Base-by-base conservation (phyloP, 2,797 vertebrate species). In the Tapera naevia region DNA sequence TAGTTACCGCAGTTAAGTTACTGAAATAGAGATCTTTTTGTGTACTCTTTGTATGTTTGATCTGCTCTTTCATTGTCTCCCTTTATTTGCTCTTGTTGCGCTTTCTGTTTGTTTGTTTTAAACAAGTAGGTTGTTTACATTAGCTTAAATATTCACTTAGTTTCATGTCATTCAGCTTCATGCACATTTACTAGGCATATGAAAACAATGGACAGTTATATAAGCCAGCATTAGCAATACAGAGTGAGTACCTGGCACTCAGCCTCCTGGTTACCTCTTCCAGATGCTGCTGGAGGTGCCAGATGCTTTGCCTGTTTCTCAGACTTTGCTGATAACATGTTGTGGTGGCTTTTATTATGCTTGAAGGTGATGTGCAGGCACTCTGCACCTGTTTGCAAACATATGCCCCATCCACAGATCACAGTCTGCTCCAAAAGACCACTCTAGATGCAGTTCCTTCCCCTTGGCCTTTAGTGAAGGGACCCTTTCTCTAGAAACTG, bases 1-100 rank as follows among this genome's bases (percentile, higher is more conserved):
- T 96, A 88, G 89, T 95, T 88, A 90, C 67, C 2, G 3, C 64
- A 56, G 67, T 90, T 91, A 73, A 57, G 80, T 89, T 93, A 64
- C 70, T 57, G 80, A 81, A 94, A 81, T 51, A 86, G 60, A 81
- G 35, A 91, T 66, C 9, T 85, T 88, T 76, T 79, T 88, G 32
- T 88, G 50, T 64, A 65, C 60, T 89, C 51, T 75, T 74, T 73
- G 64, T 33, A 12, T 88, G 41, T 80, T 79, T 81, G 25, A 69
- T 39, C 83, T 62, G 58, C 28, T 90, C 66, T 91, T 91, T 89
- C 43, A 30, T 62, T 48, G 33, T 57, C 33, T 79, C 39, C 32
- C 91, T 88, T 90, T 56, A 41, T 37, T 51, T 50, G 33, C 69
- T 76, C 39, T 35, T 10, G 14, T n/a, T 56, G 28, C 15, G 10